A percentile compares a stretch with the other conserved stretches of the same genome.
These are phyloP conservation scores for Molossus molossus DNA, from an alignment of 2,797 vertebrate genomes.

Conservation along the genomic window DNA sequence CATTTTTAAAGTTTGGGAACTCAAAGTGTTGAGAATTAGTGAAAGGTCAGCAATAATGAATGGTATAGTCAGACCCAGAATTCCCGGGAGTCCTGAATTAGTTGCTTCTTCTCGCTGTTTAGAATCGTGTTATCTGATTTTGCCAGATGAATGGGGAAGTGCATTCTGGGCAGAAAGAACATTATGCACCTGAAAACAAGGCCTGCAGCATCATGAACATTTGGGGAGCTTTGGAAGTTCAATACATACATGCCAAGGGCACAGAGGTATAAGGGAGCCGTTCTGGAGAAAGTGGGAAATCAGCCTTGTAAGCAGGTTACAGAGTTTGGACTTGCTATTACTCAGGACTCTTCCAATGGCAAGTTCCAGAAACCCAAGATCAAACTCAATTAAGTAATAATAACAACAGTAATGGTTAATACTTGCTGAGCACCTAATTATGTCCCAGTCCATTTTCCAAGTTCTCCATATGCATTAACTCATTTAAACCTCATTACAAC, in stretches of 20 bases:
- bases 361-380: slow-evolving; percentile 1
- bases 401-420: background rate
- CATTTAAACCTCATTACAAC: background rate
- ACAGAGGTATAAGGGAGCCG: background rate
- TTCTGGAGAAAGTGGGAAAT: background rate
- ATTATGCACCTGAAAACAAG: background rate
- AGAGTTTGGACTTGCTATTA: background rate
- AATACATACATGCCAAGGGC: background rate
- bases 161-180: background rate
- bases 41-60: background rate
- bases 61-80: background rate
- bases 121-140: background rate
- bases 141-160: background rate
- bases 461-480: background rate
- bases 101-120: background rate
- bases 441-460: background rate
- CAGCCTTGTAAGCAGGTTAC: background rate
- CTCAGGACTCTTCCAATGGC: background rate
- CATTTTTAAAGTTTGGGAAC: background rate
- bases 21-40: background rate
- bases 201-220: background rate
- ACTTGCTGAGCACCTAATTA: background rate
- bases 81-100: background rate
- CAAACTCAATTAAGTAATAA: background rate
- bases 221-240: background rate